phyloP scores from a whole-genome alignment of 2,113 vertebrate species.

The Hemichromis elongatus region DNA sequence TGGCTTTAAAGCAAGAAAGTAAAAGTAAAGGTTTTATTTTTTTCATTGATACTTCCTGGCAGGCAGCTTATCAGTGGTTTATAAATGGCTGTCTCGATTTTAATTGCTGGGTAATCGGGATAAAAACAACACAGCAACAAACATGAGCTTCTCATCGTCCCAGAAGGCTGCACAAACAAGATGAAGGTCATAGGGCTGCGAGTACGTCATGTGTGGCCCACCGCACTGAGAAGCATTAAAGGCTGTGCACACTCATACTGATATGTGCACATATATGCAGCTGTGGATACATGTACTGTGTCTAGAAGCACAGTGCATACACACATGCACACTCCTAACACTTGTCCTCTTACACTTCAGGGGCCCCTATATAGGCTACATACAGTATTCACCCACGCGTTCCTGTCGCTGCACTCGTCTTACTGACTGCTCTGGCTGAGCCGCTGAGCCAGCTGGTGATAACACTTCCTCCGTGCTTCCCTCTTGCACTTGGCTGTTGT shows the following conservation, averaged over 20 bases:
- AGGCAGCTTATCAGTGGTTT: conserved; percentile 4
- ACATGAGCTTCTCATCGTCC: conserved; percentile 2
- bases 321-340: background rate
- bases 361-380: conserved; percentile 28
- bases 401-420: conserved; percentile 53
- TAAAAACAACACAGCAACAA: conserved; percentile 38
- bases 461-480: conserved; percentile 65
- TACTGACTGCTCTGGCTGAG: conserved; percentile 38
- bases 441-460: conserved; percentile 62
- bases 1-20: background rate
- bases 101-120: conserved; percentile 14
- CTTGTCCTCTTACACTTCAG: conserved; percentile 33
- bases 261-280: background rate
- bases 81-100: conserved; percentile 20
- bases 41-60: background rate
- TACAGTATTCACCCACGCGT: conserved; percentile 52
- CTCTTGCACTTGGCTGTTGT: conserved; percentile 43
- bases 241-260: conserved; percentile 1
- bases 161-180: conserved; percentile 41
- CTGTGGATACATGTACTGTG: conserved; percentile 11
- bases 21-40: background rate
- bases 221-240: background rate
- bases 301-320: background rate
- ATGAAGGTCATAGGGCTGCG: conserved; percentile 37
- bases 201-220: conserved; percentile 37